These are phyloP conservation scores for Strongylocentrotus purpuratus DNA, from an alignment of 35 echinoderm and acorn worm genomes.

Conservation along the genomic window DNA sequence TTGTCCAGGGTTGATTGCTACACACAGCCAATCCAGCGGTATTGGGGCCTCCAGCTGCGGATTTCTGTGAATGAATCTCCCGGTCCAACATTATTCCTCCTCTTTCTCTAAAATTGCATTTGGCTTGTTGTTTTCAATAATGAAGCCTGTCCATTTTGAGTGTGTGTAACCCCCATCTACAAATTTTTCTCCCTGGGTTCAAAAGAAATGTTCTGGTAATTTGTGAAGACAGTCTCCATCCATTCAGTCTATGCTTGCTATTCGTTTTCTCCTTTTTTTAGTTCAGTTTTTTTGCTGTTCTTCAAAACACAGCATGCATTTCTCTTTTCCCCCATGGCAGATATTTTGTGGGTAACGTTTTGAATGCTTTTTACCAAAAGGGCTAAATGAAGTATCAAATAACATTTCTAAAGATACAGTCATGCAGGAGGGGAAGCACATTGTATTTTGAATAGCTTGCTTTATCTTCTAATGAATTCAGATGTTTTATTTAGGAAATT, in stretches of 20 bases:
- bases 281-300: neutral
- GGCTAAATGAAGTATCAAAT: too few species aligned
- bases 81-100: conserved; percentile 13
- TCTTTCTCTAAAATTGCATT: neutral
- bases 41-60: conserved; percentile 8
- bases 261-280: neutral
- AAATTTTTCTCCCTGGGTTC: neutral
- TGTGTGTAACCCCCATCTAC: neutral
- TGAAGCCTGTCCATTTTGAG: neutral
- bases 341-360: too few species aligned
- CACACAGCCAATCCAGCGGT: neutral
- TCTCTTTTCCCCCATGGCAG: too few species aligned
- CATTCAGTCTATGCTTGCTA: neutral
- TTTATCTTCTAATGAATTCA: too few species aligned
- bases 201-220: neutral
- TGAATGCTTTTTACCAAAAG: too few species aligned
- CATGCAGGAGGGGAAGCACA: too few species aligned
- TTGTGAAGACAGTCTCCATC: neutral
- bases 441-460: too few species aligned
- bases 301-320: neutral
- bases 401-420: too few species aligned
- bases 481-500: too few species aligned
- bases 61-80: conserved; percentile 26
- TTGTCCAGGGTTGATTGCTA: conserved; percentile 28
- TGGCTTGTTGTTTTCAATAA: conserved; percentile 11